Base-by-base conservation (phyloP, 2,888 invertebrate genomes). In the Entomobrya proxima region DNA sequence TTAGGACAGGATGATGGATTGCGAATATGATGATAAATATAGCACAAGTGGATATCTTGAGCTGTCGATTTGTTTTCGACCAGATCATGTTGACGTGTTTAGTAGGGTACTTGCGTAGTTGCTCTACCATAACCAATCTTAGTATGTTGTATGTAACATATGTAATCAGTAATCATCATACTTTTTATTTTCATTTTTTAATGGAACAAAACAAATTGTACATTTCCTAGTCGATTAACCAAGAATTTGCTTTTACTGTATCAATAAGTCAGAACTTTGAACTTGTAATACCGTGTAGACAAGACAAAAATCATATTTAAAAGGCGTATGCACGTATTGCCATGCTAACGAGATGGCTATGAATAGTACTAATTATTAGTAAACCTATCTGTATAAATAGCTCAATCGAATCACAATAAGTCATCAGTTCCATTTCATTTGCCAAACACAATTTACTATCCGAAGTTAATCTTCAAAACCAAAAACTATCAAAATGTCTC, bases 401-500 rank as follows among this genome's bases (percentile, higher is more conserved):
- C 18, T 1, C 30, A 27, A 9, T 11, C 64, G 15, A 64, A n/a
- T 9, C 35, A 2, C 1, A 18, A 4, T 15, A 2, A 11, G 18
- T 7, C n/a, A 64, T 64, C 64, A 64, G 35, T 35, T 15, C 5
- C 18, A 5, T 35, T 4, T 18, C 18, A 11, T 11, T 4, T 4
- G 15, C 55, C 69, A 50, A 44, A 52, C 27, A 21, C 30, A 27
- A 58, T 9, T 24, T 21, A 40, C 11, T 30, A 5, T 55, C 40
- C 50, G 61, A 61, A 61, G 61, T 61, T 61, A 11, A 37, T 55
- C 55, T 55, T 21, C 35, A 67, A 67, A n/a, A 24, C 9, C 7
- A 24, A 18, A 69, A 69, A 21, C 21, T 40, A 11, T 77, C 83
- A 83, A 67, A 37, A 85, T 85, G 85, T 85, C 85, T 85, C 85